Evolutionary conservation across 1,140 invertebrate species (phyloP), one percentile per base, ranked within the genome.

Genomic region (Drosophila nebulosa): DNA sequence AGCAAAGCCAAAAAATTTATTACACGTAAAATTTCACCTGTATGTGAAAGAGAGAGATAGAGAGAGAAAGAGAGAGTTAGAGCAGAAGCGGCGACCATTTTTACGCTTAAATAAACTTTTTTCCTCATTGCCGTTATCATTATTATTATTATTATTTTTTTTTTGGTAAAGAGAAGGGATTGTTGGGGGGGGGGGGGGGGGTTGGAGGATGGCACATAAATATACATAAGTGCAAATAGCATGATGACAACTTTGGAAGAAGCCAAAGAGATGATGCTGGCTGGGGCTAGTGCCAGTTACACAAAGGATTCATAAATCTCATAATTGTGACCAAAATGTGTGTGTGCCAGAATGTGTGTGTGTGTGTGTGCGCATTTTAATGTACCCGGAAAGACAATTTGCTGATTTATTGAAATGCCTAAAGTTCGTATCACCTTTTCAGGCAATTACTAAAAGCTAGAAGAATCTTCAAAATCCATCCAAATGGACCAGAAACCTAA

Each of bases 301-400:
- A 62, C 62, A 77, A 78, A 70, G 67, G 67, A 78, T 74, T 84
- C 77, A 86, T 84, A 85, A 86, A 80, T 85, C 78, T 78, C 26
- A 27, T 72, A 84, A 86, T 77, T 74, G 66, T 73, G 73, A 69
- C 79, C 79, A 69, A 79, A 42, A 18, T 42, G 14, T 16, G 4
- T 42, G 36, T n/a, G 6, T 14, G 35, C 7, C 4, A 14, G 64
- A 71, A 60, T 69, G 72, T 73, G 36, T 74, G 69, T 70, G 64
- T 75, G 64, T 69, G 72, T 73, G 36, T 74, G 69, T 70, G 59
- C 35, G 69, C 76, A 79, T 71, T 71, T 62, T 65, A 75, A 72
- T 80, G 77, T 75, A 67, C 64, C 18, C 21, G 7, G 10, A 9
- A 46, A 46, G 39, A 46, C 16, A 21, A 46, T 46, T 46, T 21